Evolutionary conservation across 37 sponge, comb jelly and placozoan genomes (phyloP).

Genomic region (Mnemiopsis leidyi): DNA sequence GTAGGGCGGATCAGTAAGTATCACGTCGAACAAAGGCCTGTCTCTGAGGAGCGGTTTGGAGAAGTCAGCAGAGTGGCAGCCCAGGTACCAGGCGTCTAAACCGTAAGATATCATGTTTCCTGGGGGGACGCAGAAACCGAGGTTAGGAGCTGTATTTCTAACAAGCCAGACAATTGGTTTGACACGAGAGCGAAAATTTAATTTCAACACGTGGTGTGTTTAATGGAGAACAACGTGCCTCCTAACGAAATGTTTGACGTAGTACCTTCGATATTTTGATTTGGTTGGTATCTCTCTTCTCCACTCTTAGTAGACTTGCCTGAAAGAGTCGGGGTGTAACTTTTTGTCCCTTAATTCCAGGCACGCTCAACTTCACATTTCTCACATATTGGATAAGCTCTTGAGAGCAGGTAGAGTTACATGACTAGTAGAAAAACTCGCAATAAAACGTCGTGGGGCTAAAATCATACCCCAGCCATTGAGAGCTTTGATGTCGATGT

Average conservation of each 20-base stretch:
- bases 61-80: slow-evolving; percentile 5
- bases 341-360: neutral
- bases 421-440: no score
- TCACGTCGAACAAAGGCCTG: slow-evolving; percentile 46
- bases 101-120: slow-evolving; percentile 59
- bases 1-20: slow-evolving; percentile 52
- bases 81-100: neutral
- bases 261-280: slow-evolving; percentile 46
- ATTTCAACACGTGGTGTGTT: neutral
- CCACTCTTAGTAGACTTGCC: slow-evolving; percentile 31
- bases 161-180: neutral
- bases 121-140: no score
- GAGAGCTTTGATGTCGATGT: slow-evolving; percentile 79
- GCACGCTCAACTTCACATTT: no score
- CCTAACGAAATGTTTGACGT: neutral
- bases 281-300: neutral
- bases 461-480: slow-evolving; percentile 84
- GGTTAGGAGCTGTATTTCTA: neutral
- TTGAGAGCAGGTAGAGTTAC: no score
- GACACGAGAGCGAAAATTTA: neutral
- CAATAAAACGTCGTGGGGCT: no score
- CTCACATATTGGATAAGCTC: no score
- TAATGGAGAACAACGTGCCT: neutral
- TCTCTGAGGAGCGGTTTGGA: slow-evolving; percentile 25
- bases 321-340: neutral